Base-by-base conservation (phyloP, 2,797 vertebrate genomes). In the Schizothorax lantsangensis region DNA sequence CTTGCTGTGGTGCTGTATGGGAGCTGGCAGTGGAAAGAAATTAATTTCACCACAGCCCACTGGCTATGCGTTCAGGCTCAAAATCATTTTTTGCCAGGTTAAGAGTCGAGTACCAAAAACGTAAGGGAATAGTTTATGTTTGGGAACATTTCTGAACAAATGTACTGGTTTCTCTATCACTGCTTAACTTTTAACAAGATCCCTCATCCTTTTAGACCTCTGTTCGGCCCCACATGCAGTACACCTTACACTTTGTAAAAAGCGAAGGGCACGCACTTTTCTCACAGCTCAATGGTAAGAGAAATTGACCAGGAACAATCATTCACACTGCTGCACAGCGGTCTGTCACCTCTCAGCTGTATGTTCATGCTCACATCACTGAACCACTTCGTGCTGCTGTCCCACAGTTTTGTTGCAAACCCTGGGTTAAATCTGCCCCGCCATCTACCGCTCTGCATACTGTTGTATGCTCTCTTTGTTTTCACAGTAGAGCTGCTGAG, bases 241-340 rank as follows among this genome's bases (percentile, higher is more conserved):
- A 21, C n/a, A 47, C 9, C 40, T 47, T 47, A 66, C 57, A 66
- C 15, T 69, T 12, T n/a, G 43, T 52, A 68, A 66, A 69, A 81
- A 69, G 59, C 21, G 1, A 80, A 66, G 88, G 89, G 90, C 87
- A 75, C 66, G 21, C 73, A 84, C 33, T 17, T 85, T 90, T 38
- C 6, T 73, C 47, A 69, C 74, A 57, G 38, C 47, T 68, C 23
- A 43, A 57, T 38, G 87, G 85, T 88, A 88, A 91, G 73, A 90
- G 86, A 92, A 93, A 92, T 81, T 9, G 87, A 84, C 84, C 69
- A 77, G 78, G 90, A 93, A 88, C 83, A 90, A 91, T 93, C 91
- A 82, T 85, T 92, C 91, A 92, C 86, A 87, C 87, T 83, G 81
- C 79, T 90, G 38, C 82, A 90, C 88, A 84, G 86, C 1, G 62